Base-by-base conservation (phyloP, 2,113 vertebrate species). In the Gallinago media region DNA sequence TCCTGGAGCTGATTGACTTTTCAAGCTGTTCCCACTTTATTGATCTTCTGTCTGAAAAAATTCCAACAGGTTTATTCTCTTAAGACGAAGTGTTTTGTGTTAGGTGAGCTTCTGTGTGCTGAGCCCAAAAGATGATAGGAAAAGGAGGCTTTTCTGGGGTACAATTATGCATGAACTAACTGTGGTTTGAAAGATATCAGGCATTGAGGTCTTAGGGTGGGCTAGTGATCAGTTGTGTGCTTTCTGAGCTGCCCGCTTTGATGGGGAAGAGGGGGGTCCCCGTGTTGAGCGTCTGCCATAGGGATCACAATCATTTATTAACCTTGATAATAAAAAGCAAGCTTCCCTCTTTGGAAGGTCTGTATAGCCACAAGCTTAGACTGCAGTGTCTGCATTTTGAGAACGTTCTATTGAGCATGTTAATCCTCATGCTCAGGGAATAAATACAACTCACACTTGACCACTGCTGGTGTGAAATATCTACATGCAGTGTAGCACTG, bases 1-100 rank as follows among this genome's bases (percentile, higher is more conserved):
- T 88, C 73, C 42, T 91, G 80, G 70, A 88, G 74, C 88, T 72
- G 96, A 96, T 90, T 96, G 93, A 94, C 94, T 96, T 96, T 92
- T 96, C 78, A 94, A 76, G 91, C 83, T 90, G 71, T 86, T 94
- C 72, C 80, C 47, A 68, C 77, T 92, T 84, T 77, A 97, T 96
- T 82, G 95, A 97, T 97, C 89, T 71, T 75, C 88, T 89, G 85
- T 92, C 93, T 96, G 89, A 92, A 93, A 96, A 94, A 73, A 84
- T 29, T 94, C 73, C 93, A 94, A 89, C 79, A 87, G 59, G 85
- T 97, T 97, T 96, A 93, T 97, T 94, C 46, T 93, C 85, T 70
- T 13, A 86, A 95, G 74, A 80, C 87, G 27, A 75, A 85, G 73
- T 72, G 29, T 66, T 94, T 87, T 89, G 50, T 71, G 70, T 89